Conservation (phyloP, 2,113 vertebrate species). For the Rhynchopsitta pachyrhyncha region DNA sequence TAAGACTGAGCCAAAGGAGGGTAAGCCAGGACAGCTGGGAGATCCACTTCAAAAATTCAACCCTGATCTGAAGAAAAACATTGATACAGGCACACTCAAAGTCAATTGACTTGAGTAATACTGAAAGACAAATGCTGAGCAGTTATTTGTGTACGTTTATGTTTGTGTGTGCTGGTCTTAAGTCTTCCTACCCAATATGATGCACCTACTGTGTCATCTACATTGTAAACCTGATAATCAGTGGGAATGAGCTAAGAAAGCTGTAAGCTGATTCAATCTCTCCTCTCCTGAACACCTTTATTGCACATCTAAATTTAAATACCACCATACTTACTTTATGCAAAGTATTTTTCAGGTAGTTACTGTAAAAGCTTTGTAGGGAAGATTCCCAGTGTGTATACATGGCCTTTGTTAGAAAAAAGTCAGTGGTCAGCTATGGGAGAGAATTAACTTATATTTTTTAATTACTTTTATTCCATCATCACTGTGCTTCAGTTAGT, state of each 20-base stretch:
- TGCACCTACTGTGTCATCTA: not conserved
- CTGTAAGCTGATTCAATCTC: not conserved
- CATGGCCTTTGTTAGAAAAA: not conserved
- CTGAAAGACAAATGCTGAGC: not conserved
- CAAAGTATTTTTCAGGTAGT: not conserved
- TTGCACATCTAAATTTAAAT: not conserved
- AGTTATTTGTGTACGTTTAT: not conserved
- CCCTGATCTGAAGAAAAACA: not conserved
- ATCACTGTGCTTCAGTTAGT: not conserved
- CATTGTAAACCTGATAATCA: not conserved
- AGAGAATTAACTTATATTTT: not conserved
- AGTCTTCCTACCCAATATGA: not conserved
- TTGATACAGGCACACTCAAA: not conserved
- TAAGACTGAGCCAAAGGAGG: not conserved
- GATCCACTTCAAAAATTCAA: not conserved
- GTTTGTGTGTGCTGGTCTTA: not conserved
- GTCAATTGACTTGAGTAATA: not conserved
- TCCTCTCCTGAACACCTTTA: not conserved
- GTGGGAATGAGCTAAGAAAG: not conserved
- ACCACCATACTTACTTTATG: not conserved
- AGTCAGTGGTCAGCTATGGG: not conserved
- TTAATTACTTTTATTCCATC: not conserved
- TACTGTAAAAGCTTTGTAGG: not conserved
- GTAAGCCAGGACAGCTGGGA: not conserved
- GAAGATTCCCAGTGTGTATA: not conserved